Conservation (phyloP, 2,113 vertebrate species). For the Nerophis lumbriciformis region DNA sequence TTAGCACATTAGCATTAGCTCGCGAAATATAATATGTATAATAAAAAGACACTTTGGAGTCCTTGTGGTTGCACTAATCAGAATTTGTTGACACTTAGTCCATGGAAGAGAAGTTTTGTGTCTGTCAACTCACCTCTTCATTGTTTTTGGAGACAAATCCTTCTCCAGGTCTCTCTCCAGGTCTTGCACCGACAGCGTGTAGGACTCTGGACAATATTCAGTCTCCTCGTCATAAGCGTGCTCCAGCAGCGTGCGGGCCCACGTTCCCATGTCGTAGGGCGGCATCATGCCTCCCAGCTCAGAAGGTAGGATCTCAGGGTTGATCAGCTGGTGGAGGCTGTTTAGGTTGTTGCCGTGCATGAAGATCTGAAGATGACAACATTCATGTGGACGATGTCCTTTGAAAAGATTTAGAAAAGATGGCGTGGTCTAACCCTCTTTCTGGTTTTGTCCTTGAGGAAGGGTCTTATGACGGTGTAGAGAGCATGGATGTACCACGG, state of each 20-base stretch:
- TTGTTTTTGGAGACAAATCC: conserved; percentile 89
- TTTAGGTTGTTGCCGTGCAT: conserved; percentile 98
- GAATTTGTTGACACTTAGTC: too few relatives aligned
- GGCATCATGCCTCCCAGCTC: conserved; percentile 97
- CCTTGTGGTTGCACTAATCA: background rate
- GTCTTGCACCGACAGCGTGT: conserved; percentile 83
- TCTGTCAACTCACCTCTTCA: conserved; percentile 82
- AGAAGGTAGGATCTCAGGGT: conserved; percentile 95
- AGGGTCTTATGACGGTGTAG: conserved; percentile 95
- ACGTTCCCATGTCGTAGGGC: conserved; percentile 97
- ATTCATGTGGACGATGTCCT: too few relatives aligned
- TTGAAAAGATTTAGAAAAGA: background rate
- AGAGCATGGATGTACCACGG: conserved; percentile 98
- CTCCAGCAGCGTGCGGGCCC: conserved; percentile 96
- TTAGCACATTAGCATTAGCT: background rate
- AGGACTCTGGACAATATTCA: conserved; percentile 86
- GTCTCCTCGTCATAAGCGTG: conserved; percentile 97
- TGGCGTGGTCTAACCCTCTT: conserved; percentile 81
- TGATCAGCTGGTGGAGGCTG: conserved; percentile 93
- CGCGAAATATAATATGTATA: background rate
- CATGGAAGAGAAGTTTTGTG: background rate
- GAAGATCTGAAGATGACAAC: conserved; percentile 80
- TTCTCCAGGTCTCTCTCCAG: conserved; percentile 88
- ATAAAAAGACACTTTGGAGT: background rate
- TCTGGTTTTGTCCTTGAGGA: conserved; percentile 97